Evolutionary conservation across 35 echinoderm and acorn worm genomes (phyloP).

Genomic region (Strongylocentrotus purpuratus): DNA sequence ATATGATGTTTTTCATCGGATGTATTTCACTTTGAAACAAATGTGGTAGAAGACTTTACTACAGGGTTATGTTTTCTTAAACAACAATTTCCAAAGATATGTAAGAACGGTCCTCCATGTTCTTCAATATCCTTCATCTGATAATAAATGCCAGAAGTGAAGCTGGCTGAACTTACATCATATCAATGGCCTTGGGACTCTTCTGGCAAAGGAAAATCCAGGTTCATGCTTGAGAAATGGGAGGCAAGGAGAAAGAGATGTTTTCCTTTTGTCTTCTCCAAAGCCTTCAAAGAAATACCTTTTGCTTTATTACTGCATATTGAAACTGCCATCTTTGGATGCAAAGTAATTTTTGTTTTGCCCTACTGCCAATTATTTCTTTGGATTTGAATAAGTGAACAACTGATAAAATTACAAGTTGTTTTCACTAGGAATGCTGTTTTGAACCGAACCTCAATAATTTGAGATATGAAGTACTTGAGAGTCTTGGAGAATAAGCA

Average conservation of each 20-base stretch:
- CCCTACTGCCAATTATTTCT: not conserved
- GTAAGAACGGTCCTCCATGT: not conserved
- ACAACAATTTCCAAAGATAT: not conserved
- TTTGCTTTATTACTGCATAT: not conserved
- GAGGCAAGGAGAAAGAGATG: not conserved
- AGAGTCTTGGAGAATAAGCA: not conserved
- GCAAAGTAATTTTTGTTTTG: not conserved
- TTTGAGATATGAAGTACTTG: not conserved
- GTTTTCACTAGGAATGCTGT: no score
- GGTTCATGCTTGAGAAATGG: not conserved
- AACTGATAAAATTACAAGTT: not conserved
- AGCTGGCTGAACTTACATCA: not conserved
- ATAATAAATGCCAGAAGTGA: not conserved
- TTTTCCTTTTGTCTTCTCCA: not conserved
- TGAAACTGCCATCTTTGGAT: not conserved
- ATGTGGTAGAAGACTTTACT: no score
- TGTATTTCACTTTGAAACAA: no score
- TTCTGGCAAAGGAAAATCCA: not conserved
- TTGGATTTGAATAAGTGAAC: not conserved
- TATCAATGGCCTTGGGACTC: no score
- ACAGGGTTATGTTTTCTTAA: not conserved
- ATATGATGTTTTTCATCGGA: no score
- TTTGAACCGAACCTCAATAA: not conserved
- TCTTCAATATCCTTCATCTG: not conserved
- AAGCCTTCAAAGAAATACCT: not conserved